Evolutionary conservation across 92 coral and sea anemone species (phyloP), one percentile per base, ranked within the genome.

Genomic region (Parazoanthus atlanticus): DNA sequence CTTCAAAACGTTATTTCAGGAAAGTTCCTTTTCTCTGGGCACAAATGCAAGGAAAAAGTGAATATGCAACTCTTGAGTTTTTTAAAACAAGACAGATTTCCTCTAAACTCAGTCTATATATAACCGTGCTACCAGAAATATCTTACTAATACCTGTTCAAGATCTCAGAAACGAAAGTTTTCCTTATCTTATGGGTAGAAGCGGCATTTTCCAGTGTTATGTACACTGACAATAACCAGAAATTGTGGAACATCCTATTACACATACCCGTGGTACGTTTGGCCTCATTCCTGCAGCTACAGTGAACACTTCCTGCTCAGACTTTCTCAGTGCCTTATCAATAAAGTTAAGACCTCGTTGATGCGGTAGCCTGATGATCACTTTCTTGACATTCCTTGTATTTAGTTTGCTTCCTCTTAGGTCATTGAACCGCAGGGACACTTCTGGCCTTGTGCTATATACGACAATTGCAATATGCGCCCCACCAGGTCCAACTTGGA

Each of bases 211-310:
- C 66, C 25, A 56, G 66, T 56, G 21, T 56, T 56, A 19, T 2
- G 25, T 16, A 3, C 66, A 56, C 66, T 56, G 66, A 16, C 5
- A 2, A 56, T 13, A 74, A 30, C n/a, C 23, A 40, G 43, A 36
- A 36, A 5, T 2, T 56, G 65, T 16, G 21, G 65, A 13, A 56
- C 19, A 56, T 56, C 65, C 8, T 3, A 56, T 56, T 3, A 28
- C 2, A 47, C 64, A 17, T 78, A 78, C 82, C 82, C 52, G 46
- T n/a, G 61, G 82, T 10, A 78, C 82, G 23, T 78, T 43, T n/a
- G 65, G 82, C 28, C 82, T 78, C 61, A 78, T 78, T 26, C 82
- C 82, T 46, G 64, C 61, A 43, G 61, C 82, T 26, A 26, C 65
- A 9, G 65, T 46, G 25, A 78, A 78, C 46, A 78, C 65, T 46